These are phyloP conservation scores for Drosophila hydei DNA, from an alignment of 1,140 invertebrate species.

Conservation along the genomic window DNA sequence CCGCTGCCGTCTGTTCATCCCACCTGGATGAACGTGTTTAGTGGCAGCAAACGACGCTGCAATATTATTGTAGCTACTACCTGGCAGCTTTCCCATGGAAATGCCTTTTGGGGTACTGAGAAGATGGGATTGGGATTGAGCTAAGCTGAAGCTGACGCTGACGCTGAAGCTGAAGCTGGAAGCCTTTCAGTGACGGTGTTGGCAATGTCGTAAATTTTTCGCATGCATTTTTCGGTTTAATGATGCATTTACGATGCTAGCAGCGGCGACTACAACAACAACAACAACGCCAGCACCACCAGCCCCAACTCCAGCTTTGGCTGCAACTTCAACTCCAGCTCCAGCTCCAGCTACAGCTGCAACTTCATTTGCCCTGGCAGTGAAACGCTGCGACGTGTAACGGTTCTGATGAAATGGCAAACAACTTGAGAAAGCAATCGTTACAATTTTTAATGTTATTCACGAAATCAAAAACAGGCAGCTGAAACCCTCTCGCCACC, in stretches of 20 bases:
- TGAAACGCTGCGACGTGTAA: constrained; percentile 45
- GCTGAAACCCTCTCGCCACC: constrained; percentile 49
- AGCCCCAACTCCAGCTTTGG: constrained; percentile 7
- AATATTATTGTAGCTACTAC: constrained; percentile 51
- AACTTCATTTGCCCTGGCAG: constrained; percentile 17
- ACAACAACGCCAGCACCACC: constrained; percentile 44
- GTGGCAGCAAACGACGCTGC: constrained; percentile 43
- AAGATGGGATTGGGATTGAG: neutral
- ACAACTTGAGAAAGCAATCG: constrained; percentile 80
- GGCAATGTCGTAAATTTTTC: constrained; percentile 81
- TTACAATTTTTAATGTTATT: constrained; percentile 79
- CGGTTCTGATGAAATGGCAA: constrained; percentile 58
- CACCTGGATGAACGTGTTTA: constrained; percentile 36
- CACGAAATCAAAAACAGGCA: constrained; percentile 72
- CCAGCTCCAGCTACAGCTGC: constrained; percentile 19
- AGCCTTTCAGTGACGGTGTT: constrained; percentile 66
- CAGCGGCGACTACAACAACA: constrained; percentile 57
- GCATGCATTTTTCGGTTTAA: constrained; percentile 83
- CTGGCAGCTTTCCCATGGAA: constrained; percentile 38
- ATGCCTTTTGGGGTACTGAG: neutral
- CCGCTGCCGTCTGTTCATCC: neutral
- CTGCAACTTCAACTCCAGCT: constrained; percentile 14
- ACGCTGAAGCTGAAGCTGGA: constrained; percentile 24
- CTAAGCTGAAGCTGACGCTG: constrained; percentile 1
- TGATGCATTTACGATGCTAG: constrained; percentile 83